Percentiles rank a stretch among this genome's conserved stretches.
Evolutionary conservation across 2,113 vertebrate genomes (phyloP).

Genomic region (Tapirus terrestris): DNA sequence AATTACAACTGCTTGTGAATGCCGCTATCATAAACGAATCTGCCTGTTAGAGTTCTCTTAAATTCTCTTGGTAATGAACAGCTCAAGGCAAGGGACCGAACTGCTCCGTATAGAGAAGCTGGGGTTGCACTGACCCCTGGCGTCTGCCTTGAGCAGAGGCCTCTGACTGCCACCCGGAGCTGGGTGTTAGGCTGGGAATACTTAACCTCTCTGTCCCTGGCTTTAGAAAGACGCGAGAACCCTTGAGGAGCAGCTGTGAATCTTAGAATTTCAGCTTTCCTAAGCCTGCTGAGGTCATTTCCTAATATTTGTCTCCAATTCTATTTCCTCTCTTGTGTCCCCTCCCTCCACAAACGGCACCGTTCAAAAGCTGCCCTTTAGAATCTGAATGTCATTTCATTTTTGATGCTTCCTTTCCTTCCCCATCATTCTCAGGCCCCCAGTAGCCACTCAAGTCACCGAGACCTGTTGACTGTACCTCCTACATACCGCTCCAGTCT

Average conservation of each 20-base stretch:
- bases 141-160: slow-evolving; percentile 45
- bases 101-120: not conserved
- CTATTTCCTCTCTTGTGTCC: not conserved
- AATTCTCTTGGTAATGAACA: slow-evolving; percentile 73
- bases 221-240: not conserved
- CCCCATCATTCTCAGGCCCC: rapidly evolving
- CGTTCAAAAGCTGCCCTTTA: not conserved
- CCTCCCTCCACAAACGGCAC: not conserved
- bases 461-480: not conserved
- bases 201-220: not conserved
- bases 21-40: slow-evolving; percentile 74
- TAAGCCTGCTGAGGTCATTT: not conserved
- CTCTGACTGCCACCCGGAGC: rapidly evolving
- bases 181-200: rapidly evolving
- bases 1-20: slow-evolving; percentile 82
- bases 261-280: not conserved
- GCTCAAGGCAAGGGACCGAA: not conserved
- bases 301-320: not conserved
- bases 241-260: not conserved
- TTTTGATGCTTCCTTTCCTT: not conserved
- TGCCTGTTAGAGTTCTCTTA: slow-evolving; percentile 65
- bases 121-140: slow-evolving; percentile 73
- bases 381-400: not conserved
- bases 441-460: no score
- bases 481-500: rapidly evolving